phyloP scores from a whole-genome alignment of 2,888 invertebrate genomes.

The Alviniconcha strummeri region DNA sequence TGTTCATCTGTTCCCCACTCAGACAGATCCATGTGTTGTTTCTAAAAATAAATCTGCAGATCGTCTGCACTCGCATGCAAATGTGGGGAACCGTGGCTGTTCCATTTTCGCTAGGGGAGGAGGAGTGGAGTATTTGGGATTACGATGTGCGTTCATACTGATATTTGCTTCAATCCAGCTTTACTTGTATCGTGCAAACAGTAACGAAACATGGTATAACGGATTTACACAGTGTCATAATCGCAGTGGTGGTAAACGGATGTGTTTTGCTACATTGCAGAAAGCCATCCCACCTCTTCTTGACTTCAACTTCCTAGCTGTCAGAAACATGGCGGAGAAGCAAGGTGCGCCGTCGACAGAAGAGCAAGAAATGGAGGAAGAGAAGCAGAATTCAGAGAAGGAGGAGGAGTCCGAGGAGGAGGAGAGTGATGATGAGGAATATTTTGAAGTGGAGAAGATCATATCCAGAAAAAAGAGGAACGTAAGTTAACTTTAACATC shows the following conservation, averaged over 20 bases:
- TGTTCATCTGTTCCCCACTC: slow-evolving; percentile 8
- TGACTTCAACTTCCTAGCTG: slow-evolving; percentile 43
- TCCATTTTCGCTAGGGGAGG: slow-evolving; percentile 35
- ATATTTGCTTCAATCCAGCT: neutral
- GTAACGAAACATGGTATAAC: neutral
- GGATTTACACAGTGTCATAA: neutral
- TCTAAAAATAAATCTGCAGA: slow-evolving; percentile 30
- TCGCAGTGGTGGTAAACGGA: neutral
- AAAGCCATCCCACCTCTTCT: slow-evolving; percentile 40
- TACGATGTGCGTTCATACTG: slow-evolving; percentile 18
- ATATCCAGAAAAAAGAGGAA: slow-evolving; percentile 51
- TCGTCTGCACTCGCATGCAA: slow-evolving; percentile 32
- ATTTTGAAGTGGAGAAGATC: slow-evolving; percentile 62
- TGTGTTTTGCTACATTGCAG: slow-evolving; percentile 25
- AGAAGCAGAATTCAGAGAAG: slow-evolving; percentile 24
- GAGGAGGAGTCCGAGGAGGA: slow-evolving; percentile 34
- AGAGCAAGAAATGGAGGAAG: slow-evolving; percentile 38
- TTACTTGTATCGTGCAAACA: no score
- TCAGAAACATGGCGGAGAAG: slow-evolving; percentile 54
- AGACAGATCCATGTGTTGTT: slow-evolving; percentile 20
- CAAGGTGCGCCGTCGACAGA: slow-evolving; percentile 34
- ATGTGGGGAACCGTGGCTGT: slow-evolving; percentile 35
- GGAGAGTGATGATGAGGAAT: slow-evolving; percentile 47
- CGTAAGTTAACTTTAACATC: slow-evolving; percentile 49
- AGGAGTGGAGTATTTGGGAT: slow-evolving; percentile 30